Base-by-base conservation (phyloP, 2,888 invertebrate species). In the Timema podura region DNA sequence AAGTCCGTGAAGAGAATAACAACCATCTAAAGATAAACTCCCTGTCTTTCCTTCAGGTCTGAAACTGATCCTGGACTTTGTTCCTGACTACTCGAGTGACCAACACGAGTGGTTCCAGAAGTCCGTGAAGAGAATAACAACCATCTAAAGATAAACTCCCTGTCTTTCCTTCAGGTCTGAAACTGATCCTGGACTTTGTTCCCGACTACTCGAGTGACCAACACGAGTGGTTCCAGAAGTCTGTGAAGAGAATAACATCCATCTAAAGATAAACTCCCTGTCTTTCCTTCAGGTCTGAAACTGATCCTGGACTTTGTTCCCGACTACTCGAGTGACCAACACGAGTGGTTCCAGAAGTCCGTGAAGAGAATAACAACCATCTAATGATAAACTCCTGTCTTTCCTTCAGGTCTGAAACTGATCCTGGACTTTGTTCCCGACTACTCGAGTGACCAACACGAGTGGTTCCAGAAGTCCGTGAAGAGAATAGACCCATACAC, bases 1-100 rank as follows among this genome's bases (percentile, higher is more conserved):
- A 65, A 87, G 68, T 95, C 95, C 0, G 83, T 87, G 2, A 82
- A 84, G 0, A 81, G 81, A 1, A 84, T 85, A 30, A 30, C 30
- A 30, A 30, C 30, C 30, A 30, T 30, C 30, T 30, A 30, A n/a
- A n/a, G n/a, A n/a, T n/a, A n/a, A 30, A 30, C 30, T 30, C 30
- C 30, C 30, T 30, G 1, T 30, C 30, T 30, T 30, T 30, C 30
- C 30, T 30, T 30, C 67, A 80, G 80, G 70, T 69, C 67, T 80
- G 48, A 79, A 77, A 75, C 68, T 80, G 11, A 77, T 80, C n/a
- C 67, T 80, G 70, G 79, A 80, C 68, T 69, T 79, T 59, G 75
- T 80, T 45, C 80, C 79, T 48, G 79, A 79, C 73, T 78, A 80
- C 69, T 78, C 79, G 5, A 79, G 79, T 59, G 69, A 77, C 48